These are phyloP conservation scores for Urocyon cinereoargenteus DNA, from an alignment of 2,797 vertebrate species.

Conservation along the genomic window DNA sequence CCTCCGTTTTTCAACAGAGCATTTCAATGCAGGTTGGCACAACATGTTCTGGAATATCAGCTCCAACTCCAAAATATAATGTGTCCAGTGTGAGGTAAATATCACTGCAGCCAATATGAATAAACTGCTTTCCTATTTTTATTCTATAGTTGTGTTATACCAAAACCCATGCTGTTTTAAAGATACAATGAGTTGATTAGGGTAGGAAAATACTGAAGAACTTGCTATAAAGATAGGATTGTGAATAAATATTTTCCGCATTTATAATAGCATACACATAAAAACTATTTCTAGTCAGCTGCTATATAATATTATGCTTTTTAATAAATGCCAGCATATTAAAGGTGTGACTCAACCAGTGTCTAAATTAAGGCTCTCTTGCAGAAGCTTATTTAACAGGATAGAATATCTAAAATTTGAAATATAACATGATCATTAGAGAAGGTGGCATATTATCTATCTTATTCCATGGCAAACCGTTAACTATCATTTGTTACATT, in stretches of 20 bases:
- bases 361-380: constrained; percentile 22
- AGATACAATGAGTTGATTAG: neutral
- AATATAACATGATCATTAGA: neutral
- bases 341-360: constrained; percentile 12
- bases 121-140: constrained; percentile 15
- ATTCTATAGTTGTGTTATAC: constrained; percentile 1
- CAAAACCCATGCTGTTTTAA: neutral
- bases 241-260: neutral
- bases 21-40: neutral
- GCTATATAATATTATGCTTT: neutral
- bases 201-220: constrained; percentile 33
- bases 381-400: neutral
- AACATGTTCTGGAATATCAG: neutral
- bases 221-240: neutral
- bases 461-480: neutral
- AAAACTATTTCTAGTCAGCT: neutral
- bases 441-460: neutral
- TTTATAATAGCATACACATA: neutral
- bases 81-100: neutral
- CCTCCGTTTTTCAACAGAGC: neutral
- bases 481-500: neutral
- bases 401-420: constrained; percentile 33
- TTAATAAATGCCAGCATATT: neutral
- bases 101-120: neutral
- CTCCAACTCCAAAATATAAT: constrained; percentile 37